A percentile compares a stretch with the other conserved stretches of the same genome.
Conservation (phyloP, 2,113 vertebrate genomes). For the Zootoca vivipara region DNA sequence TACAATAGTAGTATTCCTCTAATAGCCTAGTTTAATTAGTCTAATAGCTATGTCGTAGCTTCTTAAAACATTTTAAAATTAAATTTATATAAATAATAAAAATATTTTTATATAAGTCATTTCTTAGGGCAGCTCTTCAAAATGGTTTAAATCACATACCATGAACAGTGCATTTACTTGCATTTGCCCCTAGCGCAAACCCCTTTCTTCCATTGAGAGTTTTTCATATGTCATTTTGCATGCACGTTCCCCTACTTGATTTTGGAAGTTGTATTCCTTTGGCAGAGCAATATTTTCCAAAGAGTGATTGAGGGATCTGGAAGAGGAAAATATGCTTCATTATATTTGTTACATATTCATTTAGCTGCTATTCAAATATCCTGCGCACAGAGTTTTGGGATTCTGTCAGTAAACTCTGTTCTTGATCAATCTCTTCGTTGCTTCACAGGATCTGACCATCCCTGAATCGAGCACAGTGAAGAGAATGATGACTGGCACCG, state of each 20-base stretch:
- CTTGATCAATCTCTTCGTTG: conserved; percentile 67
- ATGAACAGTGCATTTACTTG: background rate
- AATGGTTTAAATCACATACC: no score
- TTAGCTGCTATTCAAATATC: background rate
- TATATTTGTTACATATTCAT: background rate
- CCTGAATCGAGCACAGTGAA: conserved; percentile 94
- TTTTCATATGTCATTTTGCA: background rate
- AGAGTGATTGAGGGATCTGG: background rate
- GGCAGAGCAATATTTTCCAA: background rate
- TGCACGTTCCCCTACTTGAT: background rate
- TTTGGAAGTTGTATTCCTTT: background rate
- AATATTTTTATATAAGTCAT: no score
- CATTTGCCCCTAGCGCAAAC: background rate
- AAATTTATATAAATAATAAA: no score
- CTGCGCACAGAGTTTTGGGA: background rate
- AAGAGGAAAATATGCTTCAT: background rate
- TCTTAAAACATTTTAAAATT: no score
- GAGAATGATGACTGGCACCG: conserved; percentile 90
- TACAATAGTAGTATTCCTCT: no score
- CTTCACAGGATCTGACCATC: conserved; percentile 89
- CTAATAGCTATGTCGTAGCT: no score
- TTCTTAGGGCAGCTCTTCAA: no score
- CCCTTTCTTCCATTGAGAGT: background rate
- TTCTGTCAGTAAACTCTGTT: background rate
- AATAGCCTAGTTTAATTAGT: no score